Conservation (phyloP, 2,797 vertebrate genomes). For the Podarcis lilfordi region DNA sequence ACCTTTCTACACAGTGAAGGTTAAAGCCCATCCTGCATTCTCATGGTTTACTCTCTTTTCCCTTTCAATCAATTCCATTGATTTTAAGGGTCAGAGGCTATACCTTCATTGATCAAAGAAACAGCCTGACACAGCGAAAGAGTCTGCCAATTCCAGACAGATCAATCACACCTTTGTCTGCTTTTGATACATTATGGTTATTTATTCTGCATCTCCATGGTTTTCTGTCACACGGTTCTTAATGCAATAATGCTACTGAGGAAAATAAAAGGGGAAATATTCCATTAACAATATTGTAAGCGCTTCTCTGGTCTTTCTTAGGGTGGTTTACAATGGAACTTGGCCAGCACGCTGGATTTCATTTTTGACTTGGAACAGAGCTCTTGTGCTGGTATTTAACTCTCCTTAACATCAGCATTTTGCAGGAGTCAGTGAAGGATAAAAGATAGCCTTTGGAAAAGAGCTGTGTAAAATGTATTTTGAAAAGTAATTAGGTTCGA, state of each 20-base stretch:
- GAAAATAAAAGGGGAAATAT: conserved; percentile 39
- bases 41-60: conserved; percentile 79
- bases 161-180: conserved; percentile 90
- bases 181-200: conserved; percentile 87
- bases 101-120: conserved; percentile 89
- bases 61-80: conserved; percentile 87
- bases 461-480: conserved; percentile 37
- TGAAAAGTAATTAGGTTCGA: conserved; percentile 45
- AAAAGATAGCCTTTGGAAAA: conserved; percentile 24
- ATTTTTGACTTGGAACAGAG: conserved; percentile 61
- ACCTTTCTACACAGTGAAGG: conserved; percentile 80
- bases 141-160: conserved; percentile 88
- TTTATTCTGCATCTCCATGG: conserved; percentile 85
- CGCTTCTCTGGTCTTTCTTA: conserved; percentile 51
- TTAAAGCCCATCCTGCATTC: conserved; percentile 83
- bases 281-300: conserved; percentile 59
- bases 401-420: conserved; percentile 47
- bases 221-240: conserved; percentile 69
- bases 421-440: conserved; percentile 48
- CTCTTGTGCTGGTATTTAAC: conserved; percentile 49
- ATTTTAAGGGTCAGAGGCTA: conserved; percentile 91
- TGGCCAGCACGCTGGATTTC: conserved; percentile 54
- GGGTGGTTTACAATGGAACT: conserved; percentile 52
- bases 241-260: conserved; percentile 57
- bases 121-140: conserved; percentile 90